Percentiles rank a stretch among this genome's conserved stretches.
phyloP scores from a whole-genome alignment of 2,888 invertebrate genomes.

The Lumbricus terrestris region DNA sequence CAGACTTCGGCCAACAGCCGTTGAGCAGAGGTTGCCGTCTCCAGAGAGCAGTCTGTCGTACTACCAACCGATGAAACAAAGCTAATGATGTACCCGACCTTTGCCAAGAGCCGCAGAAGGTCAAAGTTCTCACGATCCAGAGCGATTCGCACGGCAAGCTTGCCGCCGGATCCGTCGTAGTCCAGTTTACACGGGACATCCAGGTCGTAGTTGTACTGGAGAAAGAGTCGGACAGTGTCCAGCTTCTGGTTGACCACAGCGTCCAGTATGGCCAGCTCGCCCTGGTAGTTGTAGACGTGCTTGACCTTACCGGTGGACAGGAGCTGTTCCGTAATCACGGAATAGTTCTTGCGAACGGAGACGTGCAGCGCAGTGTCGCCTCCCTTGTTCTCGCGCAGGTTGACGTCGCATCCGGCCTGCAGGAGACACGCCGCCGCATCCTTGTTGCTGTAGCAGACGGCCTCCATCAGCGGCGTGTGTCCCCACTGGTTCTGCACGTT shows the following conservation, averaged over 20 bases:
- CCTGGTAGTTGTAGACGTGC: constrained; percentile 58
- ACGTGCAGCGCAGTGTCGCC: constrained; percentile 58
- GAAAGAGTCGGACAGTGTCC: constrained; percentile 54
- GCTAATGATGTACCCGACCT: constrained; percentile 49
- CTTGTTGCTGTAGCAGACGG: constrained; percentile 58
- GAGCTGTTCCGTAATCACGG: constrained; percentile 52
- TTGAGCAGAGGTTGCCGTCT: constrained; percentile 48
- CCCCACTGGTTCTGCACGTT: constrained; percentile 60
- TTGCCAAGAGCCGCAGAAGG: constrained; percentile 52
- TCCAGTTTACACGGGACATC: constrained; percentile 56
- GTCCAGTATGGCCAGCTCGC: constrained; percentile 56
- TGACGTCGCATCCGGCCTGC: constrained; percentile 51
- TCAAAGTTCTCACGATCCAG: constrained; percentile 56
- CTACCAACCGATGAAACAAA: constrained; percentile 37
- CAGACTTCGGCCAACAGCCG: constrained; percentile 50
- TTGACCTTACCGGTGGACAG: constrained; percentile 52
- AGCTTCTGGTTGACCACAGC: constrained; percentile 56
- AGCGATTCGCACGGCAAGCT: constrained; percentile 49
- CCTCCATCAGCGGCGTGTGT: constrained; percentile 58
- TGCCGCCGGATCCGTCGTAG: constrained; percentile 47
- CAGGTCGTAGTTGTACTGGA: constrained; percentile 55
- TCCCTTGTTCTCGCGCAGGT: constrained; percentile 54
- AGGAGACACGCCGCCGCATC: constrained; percentile 54
- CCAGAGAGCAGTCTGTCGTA: constrained; percentile 26
- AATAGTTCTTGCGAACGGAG: constrained; percentile 57